Percentiles rank a stretch among this genome's conserved stretches.
These are phyloP conservation scores for Hiodon alosoides DNA, from an alignment of 2,113 vertebrate species.

Conservation along the genomic window DNA sequence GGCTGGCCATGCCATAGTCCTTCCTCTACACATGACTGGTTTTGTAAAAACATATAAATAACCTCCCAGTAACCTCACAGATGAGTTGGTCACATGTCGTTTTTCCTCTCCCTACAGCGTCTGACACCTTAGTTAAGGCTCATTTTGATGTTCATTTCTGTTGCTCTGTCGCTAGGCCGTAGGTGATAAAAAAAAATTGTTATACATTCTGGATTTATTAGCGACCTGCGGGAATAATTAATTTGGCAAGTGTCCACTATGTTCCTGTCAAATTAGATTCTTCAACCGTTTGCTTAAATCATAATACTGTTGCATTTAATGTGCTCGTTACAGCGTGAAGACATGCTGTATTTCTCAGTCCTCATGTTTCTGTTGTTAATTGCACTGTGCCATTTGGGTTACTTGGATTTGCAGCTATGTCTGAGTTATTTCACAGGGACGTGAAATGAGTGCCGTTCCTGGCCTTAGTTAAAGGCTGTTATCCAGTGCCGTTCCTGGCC, in stretches of 20 bases:
- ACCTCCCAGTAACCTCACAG: not conserved
- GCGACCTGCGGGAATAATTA: conserved; percentile 33
- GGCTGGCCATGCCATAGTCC: not conserved
- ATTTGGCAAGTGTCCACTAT: conserved; percentile 34
- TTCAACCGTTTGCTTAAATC: conserved; percentile 33
- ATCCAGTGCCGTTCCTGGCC: too few species aligned
- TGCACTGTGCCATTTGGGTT: not conserved
- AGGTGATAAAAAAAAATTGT: conserved; percentile 13
- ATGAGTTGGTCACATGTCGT: not conserved
- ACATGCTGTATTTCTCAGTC: not conserved
- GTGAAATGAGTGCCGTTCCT: too few species aligned
- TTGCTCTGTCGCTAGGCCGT: conserved; percentile 17
- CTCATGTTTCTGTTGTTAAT: not conserved
- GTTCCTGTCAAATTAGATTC: conserved; percentile 32
- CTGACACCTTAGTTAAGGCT: conserved; percentile 27
- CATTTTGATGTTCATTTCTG: conserved; percentile 30
- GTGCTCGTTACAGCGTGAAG: conserved; percentile 2
- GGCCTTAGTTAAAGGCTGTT: too few species aligned
- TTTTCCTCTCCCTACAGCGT: conserved; percentile 3
- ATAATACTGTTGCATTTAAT: conserved; percentile 29
- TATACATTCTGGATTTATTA: conserved; percentile 26
- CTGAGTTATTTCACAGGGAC: not conserved
- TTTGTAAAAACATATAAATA: not conserved
- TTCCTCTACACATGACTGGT: not conserved
- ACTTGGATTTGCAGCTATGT: not conserved